phyloP scores from a whole-genome alignment of 2,797 vertebrate genomes.

The Prunella strophiata region DNA sequence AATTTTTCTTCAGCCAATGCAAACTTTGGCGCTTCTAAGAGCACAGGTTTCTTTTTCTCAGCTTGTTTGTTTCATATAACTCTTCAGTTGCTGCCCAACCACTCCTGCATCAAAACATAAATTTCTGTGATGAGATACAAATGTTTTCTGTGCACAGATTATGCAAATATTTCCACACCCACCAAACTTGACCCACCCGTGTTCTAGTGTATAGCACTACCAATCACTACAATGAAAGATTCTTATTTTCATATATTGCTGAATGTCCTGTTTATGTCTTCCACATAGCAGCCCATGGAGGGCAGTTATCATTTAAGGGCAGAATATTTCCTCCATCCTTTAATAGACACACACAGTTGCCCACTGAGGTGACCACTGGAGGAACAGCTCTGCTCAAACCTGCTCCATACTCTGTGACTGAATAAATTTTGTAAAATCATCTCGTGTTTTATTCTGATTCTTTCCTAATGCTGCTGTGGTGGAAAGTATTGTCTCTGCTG shows the following conservation, averaged over 20 bases:
- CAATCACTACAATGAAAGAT: not conserved
- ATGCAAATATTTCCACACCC: not conserved
- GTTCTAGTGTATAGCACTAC: not conserved
- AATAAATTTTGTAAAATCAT: not conserved
- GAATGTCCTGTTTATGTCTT: not conserved
- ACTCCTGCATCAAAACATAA: not conserved
- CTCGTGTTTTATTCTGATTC: not conserved
- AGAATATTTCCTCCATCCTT: fast-evolving
- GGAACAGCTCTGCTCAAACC: not conserved
- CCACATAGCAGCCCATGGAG: not conserved
- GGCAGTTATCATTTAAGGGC: not conserved
- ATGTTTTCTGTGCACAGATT: not conserved
- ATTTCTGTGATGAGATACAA: not conserved
- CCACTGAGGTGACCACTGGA: not conserved
- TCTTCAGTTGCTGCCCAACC: not conserved
- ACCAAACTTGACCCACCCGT: fast-evolving
- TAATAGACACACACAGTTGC: not conserved
- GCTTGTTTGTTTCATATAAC: not conserved
- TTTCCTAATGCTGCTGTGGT: not conserved
- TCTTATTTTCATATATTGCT: not conserved
- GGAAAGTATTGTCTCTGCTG: not conserved
- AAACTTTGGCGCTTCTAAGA: not conserved
- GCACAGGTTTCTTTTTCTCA: not conserved
- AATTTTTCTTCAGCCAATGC: not conserved
- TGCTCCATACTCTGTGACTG: not conserved